Base-by-base conservation (phyloP, 2,113 vertebrate genomes). In the Rhea pennata region DNA sequence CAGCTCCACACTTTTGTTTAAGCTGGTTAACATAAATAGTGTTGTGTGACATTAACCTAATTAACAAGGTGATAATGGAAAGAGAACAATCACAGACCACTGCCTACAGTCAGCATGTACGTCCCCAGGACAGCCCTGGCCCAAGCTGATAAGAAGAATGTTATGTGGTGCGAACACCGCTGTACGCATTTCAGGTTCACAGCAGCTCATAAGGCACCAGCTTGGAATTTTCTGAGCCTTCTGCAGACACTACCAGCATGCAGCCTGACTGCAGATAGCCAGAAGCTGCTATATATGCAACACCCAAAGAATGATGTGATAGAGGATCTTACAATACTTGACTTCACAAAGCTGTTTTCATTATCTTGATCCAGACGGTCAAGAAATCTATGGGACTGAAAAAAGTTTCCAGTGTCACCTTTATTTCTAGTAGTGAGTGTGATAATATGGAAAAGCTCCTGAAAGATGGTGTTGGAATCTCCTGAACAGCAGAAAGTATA, bases 91-190 rank as follows among this genome's bases (percentile, higher is more conserved):
- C 51, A 78, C 2, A 15, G 69, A 29, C n/a, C 15, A 31, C 64
- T 51, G 48, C 36, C 64, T 56, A 20, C 1, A 56, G 40, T 44
- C 58, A 72, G 20, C 46, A 46, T 0, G 4, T 15, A 59, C 48
- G 78, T 1, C 39, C 46, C 44, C 0, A 0, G 62, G 27, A 65
- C 0, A 61, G 50, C 48, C 67, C 39, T 0, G 3, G 2, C 12
- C 21, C 59, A 2, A 7, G 56, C 80, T 83, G 67, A 23, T 29
- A 77, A 86, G 24, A 14, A 77, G 79, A 27, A 29, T 53, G 59
- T 65, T 54, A 73, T 1, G 12, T 5, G 4, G 42, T 51, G 72
- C 59, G 42, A 64, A 73, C 5, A 5, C 29, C 58, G 80, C 77
- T 84, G 93, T 51, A 50, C 12, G 33, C 29, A 50, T 74, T 89